phyloP scores from a whole-genome alignment of 2,113 vertebrate genomes.

The Eurystomus gularis region DNA sequence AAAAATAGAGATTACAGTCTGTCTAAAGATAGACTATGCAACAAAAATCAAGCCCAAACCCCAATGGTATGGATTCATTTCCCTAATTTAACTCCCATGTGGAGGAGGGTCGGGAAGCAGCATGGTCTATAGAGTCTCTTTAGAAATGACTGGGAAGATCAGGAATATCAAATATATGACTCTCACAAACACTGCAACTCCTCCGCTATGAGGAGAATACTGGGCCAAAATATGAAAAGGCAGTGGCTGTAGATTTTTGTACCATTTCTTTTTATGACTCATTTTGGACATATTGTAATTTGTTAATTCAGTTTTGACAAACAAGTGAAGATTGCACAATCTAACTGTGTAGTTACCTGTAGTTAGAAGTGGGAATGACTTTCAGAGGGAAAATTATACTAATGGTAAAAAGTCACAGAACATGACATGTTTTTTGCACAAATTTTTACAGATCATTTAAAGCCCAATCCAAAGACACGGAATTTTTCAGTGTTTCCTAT shows the following conservation, averaged over 20 bases:
- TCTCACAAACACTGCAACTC: not conserved
- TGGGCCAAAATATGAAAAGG: not conserved
- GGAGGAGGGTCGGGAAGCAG: not conserved
- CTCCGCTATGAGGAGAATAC: rapidly evolving
- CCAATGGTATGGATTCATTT: not conserved
- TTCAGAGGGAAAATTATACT: not conserved
- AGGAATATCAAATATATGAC: not conserved
- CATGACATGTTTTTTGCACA: not conserved
- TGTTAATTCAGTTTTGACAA: not conserved
- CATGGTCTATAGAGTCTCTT: not conserved
- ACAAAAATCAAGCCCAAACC: not conserved
- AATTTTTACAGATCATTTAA: not conserved
- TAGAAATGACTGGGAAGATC: not conserved
- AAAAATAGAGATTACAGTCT: not conserved
- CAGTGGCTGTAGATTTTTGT: not conserved
- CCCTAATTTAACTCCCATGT: not conserved
- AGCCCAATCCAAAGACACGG: not conserved
- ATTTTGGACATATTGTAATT: not conserved
- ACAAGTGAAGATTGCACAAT: not conserved
- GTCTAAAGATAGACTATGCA: not conserved
- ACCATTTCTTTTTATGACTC: not conserved
- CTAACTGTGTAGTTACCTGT: not conserved
- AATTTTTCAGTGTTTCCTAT: not conserved
- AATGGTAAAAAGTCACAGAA: not conserved
- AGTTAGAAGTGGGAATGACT: not conserved